These are phyloP conservation scores for Embidobia sp. DNA, from an alignment of 2,888 invertebrate species.

Conservation along the genomic window DNA sequence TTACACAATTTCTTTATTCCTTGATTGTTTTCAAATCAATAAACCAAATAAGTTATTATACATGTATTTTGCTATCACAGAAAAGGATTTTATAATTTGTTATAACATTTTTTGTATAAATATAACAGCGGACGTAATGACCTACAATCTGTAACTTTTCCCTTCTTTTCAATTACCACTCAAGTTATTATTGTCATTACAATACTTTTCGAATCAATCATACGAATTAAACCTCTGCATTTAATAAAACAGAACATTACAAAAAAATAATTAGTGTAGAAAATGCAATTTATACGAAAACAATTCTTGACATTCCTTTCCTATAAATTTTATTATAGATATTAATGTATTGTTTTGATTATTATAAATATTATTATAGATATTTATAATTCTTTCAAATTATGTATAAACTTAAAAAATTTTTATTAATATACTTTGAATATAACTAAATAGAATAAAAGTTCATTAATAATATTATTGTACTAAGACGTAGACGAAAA, in stretches of 20 bases:
- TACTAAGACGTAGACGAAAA: too few species aligned
- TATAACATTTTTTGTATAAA: slow-evolving; percentile 4
- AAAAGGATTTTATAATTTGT: slow-evolving; percentile 31
- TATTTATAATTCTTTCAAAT: neutral
- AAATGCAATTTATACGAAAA: neutral
- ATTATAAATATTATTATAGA: neutral
- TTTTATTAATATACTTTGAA: too few species aligned
- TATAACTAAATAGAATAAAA: too few species aligned
- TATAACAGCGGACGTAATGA: slow-evolving; percentile 40
- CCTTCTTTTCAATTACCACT: slow-evolving; percentile 7
- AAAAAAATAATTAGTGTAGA: slow-evolving; percentile 2
- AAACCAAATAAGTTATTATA: slow-evolving; percentile 9
- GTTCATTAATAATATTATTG: too few species aligned
- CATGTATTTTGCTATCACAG: slow-evolving; percentile 73
- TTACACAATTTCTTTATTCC: neutral
- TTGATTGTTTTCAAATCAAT: neutral
- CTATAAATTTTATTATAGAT: neutral
- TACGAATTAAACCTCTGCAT: slow-evolving; percentile 6
- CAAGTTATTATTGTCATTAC: slow-evolving; percentile 26
- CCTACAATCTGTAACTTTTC: slow-evolving; percentile 20
- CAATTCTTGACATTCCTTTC: neutral
- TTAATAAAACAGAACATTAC: slow-evolving; percentile 25
- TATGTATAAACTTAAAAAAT: too few species aligned
- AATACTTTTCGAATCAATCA: slow-evolving; percentile 17
- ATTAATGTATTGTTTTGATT: neutral